Evolutionary conservation across 2,797 vertebrate genomes (phyloP).

Genomic region (Momotus momota): DNA sequence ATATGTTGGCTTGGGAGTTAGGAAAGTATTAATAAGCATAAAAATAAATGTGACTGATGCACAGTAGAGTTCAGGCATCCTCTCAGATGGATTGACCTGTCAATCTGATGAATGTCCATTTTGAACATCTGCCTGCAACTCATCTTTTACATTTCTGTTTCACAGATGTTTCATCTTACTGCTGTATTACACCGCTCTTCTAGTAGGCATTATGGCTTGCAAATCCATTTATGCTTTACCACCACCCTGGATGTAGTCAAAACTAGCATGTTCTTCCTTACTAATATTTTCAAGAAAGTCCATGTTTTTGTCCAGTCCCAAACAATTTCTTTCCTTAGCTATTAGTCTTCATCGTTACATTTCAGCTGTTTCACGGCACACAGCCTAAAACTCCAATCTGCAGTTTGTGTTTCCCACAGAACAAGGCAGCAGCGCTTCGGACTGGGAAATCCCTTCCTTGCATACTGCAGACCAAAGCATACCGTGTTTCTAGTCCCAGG

Average conservation of each 20-base stretch:
- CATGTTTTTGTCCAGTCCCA: not conserved
- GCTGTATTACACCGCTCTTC: not conserved
- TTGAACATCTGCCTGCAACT: not conserved
- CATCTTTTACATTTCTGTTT: not conserved
- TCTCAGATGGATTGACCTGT: not conserved
- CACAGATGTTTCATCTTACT: not conserved
- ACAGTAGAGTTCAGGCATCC: not conserved
- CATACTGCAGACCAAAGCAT: not conserved
- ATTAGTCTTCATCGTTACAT: rapidly evolving
- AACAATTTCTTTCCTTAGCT: not conserved
- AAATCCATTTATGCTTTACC: not conserved
- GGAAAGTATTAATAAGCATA: not conserved
- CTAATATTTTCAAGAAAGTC: not conserved
- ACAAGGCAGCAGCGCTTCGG: not conserved
- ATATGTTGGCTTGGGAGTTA: not conserved
- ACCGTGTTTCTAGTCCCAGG: not conserved
- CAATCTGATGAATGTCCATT: not conserved
- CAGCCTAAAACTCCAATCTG: not conserved
- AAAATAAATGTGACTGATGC: not conserved
- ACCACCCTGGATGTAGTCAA: not conserved
- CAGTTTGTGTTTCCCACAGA: not conserved
- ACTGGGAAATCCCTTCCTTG: not conserved
- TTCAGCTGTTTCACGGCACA: not conserved
- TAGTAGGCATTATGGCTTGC: not conserved
- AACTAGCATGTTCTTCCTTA: not conserved